Conservation (phyloP, 1,140 invertebrate genomes). For the Plutomurus gul region DNA sequence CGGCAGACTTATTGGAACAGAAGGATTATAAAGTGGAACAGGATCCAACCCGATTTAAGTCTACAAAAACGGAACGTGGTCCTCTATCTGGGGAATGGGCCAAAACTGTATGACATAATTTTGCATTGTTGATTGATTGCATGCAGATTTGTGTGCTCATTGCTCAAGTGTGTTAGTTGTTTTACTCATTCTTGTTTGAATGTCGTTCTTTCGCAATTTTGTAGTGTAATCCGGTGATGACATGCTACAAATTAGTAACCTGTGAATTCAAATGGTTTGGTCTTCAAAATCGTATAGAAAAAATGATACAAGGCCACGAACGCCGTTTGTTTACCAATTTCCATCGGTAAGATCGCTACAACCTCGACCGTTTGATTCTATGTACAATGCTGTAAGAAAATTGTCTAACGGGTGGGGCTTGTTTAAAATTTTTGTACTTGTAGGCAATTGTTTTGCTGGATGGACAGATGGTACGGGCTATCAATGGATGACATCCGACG, state of each 20-base stretch:
- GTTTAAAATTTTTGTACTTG: constrained; percentile 33
- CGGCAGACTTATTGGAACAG: constrained; percentile 78
- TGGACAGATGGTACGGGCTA: constrained; percentile 91
- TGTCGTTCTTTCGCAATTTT: constrained; percentile 38
- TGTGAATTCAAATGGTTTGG: constrained; percentile 99
- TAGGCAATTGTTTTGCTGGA: constrained; percentile 97
- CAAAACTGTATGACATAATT: constrained; percentile 60
- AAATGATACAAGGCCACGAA: constrained; percentile 92
- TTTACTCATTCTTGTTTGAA: too few relatives aligned
- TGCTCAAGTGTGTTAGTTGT: too few relatives aligned
- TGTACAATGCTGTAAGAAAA: too few relatives aligned
- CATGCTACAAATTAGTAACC: constrained; percentile 96
- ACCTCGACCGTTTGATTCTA: not conserved
- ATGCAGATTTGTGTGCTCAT: not conserved
- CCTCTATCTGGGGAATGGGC: constrained; percentile 85
- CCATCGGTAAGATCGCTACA: constrained; percentile 71
- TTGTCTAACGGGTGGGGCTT: too few relatives aligned
- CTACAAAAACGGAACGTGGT: constrained; percentile 90
- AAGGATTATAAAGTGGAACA: constrained; percentile 87
- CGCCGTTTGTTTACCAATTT: constrained; percentile 95
- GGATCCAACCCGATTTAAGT: constrained; percentile 90
- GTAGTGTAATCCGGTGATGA: constrained; percentile 85
- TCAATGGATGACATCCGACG: constrained; percentile 93
- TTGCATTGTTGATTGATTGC: not conserved
- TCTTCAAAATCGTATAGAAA: constrained; percentile 90